Evolutionary conservation across 2,888 invertebrate genomes (phyloP).

Genomic region (Tachina lurida): DNA sequence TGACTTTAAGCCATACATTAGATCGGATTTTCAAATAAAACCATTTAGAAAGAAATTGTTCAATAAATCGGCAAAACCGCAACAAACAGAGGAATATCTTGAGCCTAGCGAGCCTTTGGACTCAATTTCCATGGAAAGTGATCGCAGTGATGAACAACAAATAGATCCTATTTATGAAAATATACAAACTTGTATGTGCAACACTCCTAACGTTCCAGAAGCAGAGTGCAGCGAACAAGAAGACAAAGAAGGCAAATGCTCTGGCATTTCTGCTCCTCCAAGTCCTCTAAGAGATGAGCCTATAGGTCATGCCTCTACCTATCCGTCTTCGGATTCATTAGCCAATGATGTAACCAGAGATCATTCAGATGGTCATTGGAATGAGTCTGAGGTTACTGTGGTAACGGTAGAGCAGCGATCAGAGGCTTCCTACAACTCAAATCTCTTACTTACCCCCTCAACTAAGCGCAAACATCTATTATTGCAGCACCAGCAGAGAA

Average conservation of each 20-base stretch:
- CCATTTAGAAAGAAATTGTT: constrained; percentile 86
- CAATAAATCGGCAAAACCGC: constrained; percentile 31
- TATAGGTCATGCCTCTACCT: constrained; percentile 86
- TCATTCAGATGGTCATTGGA: constrained; percentile 94
- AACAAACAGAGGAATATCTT: constrained; percentile 7
- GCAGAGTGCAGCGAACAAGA: constrained; percentile 73
- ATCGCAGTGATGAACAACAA: constrained; percentile 71
- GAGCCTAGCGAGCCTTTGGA: constrained; percentile 55
- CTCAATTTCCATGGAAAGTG: constrained; percentile 72
- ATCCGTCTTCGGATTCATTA: constrained; percentile 92
- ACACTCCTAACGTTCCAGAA: constrained; percentile 71
- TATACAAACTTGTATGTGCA: constrained; percentile 77
- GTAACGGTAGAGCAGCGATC: constrained; percentile 86
- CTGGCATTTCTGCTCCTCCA: constrained; percentile 86
- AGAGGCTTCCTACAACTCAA: constrained; percentile 83
- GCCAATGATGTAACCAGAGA: constrained; percentile 91
- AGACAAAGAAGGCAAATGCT: constrained; percentile 76
- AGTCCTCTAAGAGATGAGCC: constrained; percentile 85
- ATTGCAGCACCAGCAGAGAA: constrained; percentile 92
- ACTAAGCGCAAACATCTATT: constrained; percentile 90
- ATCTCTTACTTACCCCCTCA: constrained; percentile 89
- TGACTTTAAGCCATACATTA: constrained; percentile 91
- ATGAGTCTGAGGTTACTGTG: constrained; percentile 94
- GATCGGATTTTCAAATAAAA: constrained; percentile 84
- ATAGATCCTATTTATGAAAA: constrained; percentile 79